Evolutionary conservation across 2,113 vertebrate species (phyloP), one percentile per base, ranked within the genome.

Genomic region (Ophiodon elongatus): DNA sequence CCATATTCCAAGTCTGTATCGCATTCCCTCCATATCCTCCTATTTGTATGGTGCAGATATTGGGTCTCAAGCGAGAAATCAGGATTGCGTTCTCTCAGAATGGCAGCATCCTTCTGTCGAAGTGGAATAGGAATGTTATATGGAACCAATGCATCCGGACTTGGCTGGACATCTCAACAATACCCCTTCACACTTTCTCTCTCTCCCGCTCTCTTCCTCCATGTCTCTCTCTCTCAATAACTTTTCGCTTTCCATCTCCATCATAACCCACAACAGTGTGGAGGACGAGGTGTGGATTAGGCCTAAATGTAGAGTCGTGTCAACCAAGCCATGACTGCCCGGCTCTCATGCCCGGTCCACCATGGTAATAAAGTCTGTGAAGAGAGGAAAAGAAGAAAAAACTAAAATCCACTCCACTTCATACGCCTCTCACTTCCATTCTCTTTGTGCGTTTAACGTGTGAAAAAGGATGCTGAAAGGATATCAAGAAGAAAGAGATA

Each of bases 131-230:
- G 92, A 92, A 92, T 72, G 88, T 94, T 94, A 95, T 92, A 94
- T 47, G 94, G 94, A 95, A 94, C 95, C 93, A 92, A 95, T 94
- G 94, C 92, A 93, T 94, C 94, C 43, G 10, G 90, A 89, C 91
- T 88, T 60, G 88, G 88, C 84, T 81, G 90, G 91, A 93, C 90
- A 81, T 83, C 87, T 88, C 85, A 80, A 90, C 92, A 94, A 93
- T 90, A 83, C 74, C 81, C 79, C 77, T 76, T 89, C 85, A 82
- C 87, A 86, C 86, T 90, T 79, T 84, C 73, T 69, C 84, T 64
- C 80, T 82, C 73, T 73, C 85, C 27, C 27, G 68, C 67, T 74
- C 70, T 54, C 5, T 66, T 31, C 39, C 37, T 67, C 75, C 59
- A 2, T 66, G 65, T 75, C 74, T 59, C 76, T 80, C 29, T 63